These are phyloP conservation scores for Meloidogyne floridensis DNA, from an alignment of 1,140 invertebrate genomes.

Conservation along the genomic window DNA sequence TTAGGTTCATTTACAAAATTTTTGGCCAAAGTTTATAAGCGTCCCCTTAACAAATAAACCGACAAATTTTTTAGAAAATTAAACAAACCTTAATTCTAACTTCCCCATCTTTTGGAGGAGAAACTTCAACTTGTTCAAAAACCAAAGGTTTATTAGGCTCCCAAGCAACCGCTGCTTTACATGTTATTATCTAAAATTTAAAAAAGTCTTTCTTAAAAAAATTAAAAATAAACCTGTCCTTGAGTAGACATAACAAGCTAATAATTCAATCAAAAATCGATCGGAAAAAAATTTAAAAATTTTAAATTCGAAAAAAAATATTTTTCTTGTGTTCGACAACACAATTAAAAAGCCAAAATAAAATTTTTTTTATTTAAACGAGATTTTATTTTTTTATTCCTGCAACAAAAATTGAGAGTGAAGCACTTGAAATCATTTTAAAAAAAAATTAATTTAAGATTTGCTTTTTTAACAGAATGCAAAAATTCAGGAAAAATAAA, in stretches of 20 bases:
- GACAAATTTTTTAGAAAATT: no score
- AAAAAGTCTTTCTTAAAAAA: background rate
- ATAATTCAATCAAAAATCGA: background rate
- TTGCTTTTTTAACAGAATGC: background rate
- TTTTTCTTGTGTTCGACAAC: no score
- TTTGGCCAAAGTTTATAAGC: background rate
- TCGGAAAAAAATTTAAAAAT: background rate
- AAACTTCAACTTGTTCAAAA: constrained; percentile 88
- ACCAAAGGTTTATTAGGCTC: constrained; percentile 75
- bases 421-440: background rate
- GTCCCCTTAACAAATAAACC: no score
- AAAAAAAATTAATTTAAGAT: background rate
- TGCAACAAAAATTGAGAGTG: background rate
- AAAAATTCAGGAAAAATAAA: background rate
- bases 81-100: constrained; percentile 70
- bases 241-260: background rate
- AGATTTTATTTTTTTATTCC: background rate
- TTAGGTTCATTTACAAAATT: no score
- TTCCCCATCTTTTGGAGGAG: constrained; percentile 81
- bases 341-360: background rate
- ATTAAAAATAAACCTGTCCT: background rate
- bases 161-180: constrained; percentile 64
- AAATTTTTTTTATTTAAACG: background rate
- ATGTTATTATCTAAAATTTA: constrained; percentile 45
- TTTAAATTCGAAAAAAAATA: background rate